Evolutionary conservation across 2,113 vertebrate species (phyloP).

Genomic region (Elgaria multicarinata): DNA sequence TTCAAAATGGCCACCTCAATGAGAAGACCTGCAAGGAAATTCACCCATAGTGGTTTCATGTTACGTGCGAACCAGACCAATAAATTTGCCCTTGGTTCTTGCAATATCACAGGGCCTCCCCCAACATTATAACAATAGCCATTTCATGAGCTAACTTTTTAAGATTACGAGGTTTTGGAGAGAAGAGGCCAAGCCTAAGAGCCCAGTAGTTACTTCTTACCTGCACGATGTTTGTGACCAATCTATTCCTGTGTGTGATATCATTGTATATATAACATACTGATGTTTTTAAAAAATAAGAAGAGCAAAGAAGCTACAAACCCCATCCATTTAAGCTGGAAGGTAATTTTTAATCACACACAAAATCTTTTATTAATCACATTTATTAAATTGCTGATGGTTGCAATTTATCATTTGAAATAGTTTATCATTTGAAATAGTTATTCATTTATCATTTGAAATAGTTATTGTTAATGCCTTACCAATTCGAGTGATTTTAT

Average conservation of each 20-base stretch:
- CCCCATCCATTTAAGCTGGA: background rate
- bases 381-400: background rate
- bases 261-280: background rate
- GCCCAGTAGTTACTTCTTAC: background rate
- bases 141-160: too few relatives aligned
- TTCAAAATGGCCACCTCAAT: too few relatives aligned
- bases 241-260: background rate
- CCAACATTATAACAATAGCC: background rate
- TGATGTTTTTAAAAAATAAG: background rate
- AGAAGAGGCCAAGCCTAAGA: background rate
- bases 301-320: background rate
- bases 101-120: background rate
- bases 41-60: too few relatives aligned
- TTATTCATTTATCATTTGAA: conserved; percentile 3
- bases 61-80: too few relatives aligned
- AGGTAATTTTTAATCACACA: background rate
- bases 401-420: too few relatives aligned
- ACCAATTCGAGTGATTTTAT: conserved; percentile 91
- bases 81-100: background rate
- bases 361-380: background rate
- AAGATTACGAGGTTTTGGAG: too few relatives aligned
- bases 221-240: background rate
- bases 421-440: conserved; percentile 1
- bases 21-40: too few relatives aligned
- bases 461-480: conserved; percentile 63